Evolutionary conservation across 1,140 invertebrate genomes (phyloP).

Genomic region (Drosophila pallidifrons): DNA sequence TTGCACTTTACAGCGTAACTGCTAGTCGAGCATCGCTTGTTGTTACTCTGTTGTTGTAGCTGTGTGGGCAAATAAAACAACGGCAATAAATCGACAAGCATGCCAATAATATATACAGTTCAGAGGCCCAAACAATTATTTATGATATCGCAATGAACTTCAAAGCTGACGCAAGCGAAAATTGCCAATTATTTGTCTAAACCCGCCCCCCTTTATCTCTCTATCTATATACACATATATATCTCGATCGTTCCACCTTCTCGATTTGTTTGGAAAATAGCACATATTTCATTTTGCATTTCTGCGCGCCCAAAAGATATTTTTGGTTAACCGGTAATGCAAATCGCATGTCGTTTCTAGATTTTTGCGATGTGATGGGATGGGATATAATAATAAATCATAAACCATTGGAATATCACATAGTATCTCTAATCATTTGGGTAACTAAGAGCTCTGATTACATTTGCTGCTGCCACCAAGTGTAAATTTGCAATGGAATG

Average conservation of each 20-base stretch:
- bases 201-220: neutral
- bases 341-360: neutral
- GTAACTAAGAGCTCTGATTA: neutral
- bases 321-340: neutral
- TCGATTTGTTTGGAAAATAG: slow-evolving; percentile 14
- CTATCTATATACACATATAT: no score
- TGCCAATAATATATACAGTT: slow-evolving; percentile 45
- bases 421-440: no score
- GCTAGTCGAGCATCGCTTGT: neutral
- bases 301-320: neutral
- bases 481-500: neutral
- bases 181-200: slow-evolving; percentile 19
- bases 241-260: neutral
- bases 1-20: neutral
- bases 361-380: neutral
- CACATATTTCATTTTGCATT: slow-evolving; percentile 8
- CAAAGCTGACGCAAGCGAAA: slow-evolving; percentile 52
- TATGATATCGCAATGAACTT: slow-evolving; percentile 49
- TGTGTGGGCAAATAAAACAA: slow-evolving; percentile 22
- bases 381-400: no score
- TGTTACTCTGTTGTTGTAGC: neutral
- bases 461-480: neutral
- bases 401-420: no score
- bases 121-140: slow-evolving; percentile 48
- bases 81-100: slow-evolving; percentile 11